Percentiles rank a stretch among this genome's conserved stretches.
phyloP scores from a whole-genome alignment of 1,140 invertebrate genomes.

The Brachionus rubens region DNA sequence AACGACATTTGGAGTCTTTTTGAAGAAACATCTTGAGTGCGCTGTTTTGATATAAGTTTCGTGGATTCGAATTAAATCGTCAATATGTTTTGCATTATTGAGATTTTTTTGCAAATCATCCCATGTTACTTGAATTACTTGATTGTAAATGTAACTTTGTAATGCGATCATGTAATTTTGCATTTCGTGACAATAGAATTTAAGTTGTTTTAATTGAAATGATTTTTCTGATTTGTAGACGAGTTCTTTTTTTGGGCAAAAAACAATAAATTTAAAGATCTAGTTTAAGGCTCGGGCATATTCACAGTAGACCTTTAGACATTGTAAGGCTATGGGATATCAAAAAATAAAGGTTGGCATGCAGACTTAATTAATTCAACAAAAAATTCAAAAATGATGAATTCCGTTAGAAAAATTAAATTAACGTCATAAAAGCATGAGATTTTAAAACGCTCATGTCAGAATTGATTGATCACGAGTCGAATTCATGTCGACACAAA shows the following conservation, averaged over 20 bases:
- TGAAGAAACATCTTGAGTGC: slow-evolving; percentile 25
- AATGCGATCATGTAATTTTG: slow-evolving; percentile 37
- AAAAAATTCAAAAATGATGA: too few species aligned
- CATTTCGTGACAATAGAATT: slow-evolving; percentile 39
- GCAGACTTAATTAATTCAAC: too few species aligned
- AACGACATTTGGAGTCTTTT: not conserved
- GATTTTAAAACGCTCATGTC: too few species aligned
- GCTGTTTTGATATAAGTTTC: slow-evolving; percentile 30
- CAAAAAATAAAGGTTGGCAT: too few species aligned
- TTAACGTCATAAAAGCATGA: too few species aligned
- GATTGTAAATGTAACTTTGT: slow-evolving; percentile 36
- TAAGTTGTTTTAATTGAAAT: not conserved
- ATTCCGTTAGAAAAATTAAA: too few species aligned
- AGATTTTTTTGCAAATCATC: not conserved
- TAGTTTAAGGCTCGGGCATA: too few species aligned
- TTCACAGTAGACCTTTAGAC: too few species aligned
- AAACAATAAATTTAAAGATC: too few species aligned
- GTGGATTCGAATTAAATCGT: slow-evolving; percentile 18
- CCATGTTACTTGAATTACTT: slow-evolving; percentile 46
- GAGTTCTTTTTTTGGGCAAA: not conserved
- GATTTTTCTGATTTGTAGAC: slow-evolving; percentile 1
- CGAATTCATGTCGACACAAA: too few species aligned
- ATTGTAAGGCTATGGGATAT: too few species aligned
- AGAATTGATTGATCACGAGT: too few species aligned
- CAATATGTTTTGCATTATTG: slow-evolving; percentile 17